These are phyloP conservation scores for Polyergus mexicanus DNA, from an alignment of 1,140 invertebrate genomes.

Conservation along the genomic window DNA sequence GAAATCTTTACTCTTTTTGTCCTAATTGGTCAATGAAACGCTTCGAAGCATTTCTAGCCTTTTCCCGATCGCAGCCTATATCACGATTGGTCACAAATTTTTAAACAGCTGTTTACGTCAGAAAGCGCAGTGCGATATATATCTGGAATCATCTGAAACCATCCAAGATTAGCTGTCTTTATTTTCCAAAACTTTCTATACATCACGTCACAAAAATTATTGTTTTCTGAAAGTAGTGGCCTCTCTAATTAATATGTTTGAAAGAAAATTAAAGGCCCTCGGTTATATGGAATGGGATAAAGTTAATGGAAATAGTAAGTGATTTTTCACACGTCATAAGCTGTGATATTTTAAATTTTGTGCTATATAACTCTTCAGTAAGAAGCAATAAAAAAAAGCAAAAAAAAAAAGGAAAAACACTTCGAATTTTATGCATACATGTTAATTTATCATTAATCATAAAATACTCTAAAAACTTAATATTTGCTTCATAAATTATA, in stretches of 20 bases:
- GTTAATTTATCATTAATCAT: not conserved
- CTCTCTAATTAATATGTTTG: slow-evolving; percentile 87
- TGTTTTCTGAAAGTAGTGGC: not conserved
- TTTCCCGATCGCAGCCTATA: no score
- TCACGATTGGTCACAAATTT: no score
- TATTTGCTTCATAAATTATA: not conserved
- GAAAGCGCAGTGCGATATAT: no score
- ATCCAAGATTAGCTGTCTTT: not conserved
- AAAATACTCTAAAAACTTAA: not conserved
- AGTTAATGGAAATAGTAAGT: slow-evolving; percentile 88
- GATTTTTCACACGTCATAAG: slow-evolving; percentile 57
- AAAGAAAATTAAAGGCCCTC: slow-evolving; percentile 91
- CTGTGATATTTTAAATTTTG: not conserved
- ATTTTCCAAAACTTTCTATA: not conserved
- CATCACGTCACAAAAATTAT: not conserved
- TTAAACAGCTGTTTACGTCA: no score
- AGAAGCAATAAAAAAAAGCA: no score
- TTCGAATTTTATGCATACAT: not conserved
- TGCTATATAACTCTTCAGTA: not conserved
- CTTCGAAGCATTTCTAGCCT: no score
- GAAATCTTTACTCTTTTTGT: no score
- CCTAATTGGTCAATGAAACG: no score
- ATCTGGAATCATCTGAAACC: not conserved
- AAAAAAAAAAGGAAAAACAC: not conserved
- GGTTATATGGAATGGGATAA: slow-evolving; percentile 91